Base-by-base conservation (phyloP, 2,888 invertebrate species). In the Agapetus fuscipes region DNA sequence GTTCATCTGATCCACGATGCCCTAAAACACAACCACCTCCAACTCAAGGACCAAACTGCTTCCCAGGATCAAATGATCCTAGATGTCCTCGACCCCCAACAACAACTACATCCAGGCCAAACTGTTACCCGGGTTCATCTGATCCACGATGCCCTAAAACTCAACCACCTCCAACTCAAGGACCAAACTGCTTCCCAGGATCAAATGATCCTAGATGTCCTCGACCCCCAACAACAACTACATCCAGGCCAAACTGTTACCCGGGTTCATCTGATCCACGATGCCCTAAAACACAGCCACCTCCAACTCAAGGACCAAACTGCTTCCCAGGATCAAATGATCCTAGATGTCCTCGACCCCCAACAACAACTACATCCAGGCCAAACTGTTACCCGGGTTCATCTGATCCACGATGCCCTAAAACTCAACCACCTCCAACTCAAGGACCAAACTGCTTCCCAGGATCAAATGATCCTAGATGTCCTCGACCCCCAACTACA, bases 261-360 rank as follows among this genome's bases (percentile, higher is more conserved):
- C 56, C 56, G 2, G 56, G 51, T 41, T 13, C 50, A 45, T 4
- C 44, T 0, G 55, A 58, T 28, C 49, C 54, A 0, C 12, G 54
- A 0, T 36, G 36, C 11, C 33, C 36, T 7, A n/a, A n/a, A n/a
- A n/a, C n/a, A n/a, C n/a, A n/a, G n/a, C n/a, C n/a, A n/a, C n/a
- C n/a, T n/a, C n/a, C n/a, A n/a, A n/a, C n/a, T n/a, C n/a, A n/a
- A n/a, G n/a, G n/a, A n/a, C 53, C 54, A 15, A 47, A 45, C 13
- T 57, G 67, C 25, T 64, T 52, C 38, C 62, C 65, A 0, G 65
- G 65, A 1, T 55, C 58, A 1, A 52, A 13, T 0, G 62, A 68
- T 46, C 59, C 63, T 1, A 50, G 58, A n/a, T 63, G 63, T 39
- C 59, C 59, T 0, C 47, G 49, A 43, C 57, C 59, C 2, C 43